Evolutionary conservation across 2,797 vertebrate species (phyloP).

Genomic region (Anabas testudineus): DNA sequence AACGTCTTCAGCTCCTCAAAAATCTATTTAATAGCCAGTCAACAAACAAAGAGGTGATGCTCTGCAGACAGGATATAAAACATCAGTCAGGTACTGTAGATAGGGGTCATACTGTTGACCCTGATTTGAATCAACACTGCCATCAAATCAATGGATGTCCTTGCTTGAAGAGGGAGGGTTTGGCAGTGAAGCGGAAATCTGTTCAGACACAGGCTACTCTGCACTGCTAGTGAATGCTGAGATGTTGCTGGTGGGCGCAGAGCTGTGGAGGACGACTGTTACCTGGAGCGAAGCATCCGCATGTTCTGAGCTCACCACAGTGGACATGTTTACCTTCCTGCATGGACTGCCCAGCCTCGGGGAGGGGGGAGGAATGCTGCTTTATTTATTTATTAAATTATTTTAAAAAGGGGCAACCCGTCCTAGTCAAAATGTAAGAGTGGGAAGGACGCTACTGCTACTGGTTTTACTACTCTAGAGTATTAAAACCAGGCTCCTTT

Average conservation of each 20-base stretch:
- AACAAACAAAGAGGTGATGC: slow-evolving; percentile 31
- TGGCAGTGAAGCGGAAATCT: slow-evolving; percentile 70
- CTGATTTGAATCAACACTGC: slow-evolving; percentile 74
- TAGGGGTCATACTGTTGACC: slow-evolving; percentile 72
- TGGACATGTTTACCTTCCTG: slow-evolving; percentile 87
- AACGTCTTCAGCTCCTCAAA: slow-evolving; percentile 32
- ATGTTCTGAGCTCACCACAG: slow-evolving; percentile 80
- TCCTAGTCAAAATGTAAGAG: slow-evolving; percentile 61
- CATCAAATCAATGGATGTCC: slow-evolving; percentile 72
- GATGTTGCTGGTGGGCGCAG: slow-evolving; percentile 76
- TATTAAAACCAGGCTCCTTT: not conserved
- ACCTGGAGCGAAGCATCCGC: slow-evolving; percentile 81
- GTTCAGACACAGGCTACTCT: slow-evolving; percentile 70
- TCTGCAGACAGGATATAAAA: slow-evolving; percentile 51
- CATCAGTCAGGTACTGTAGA: slow-evolving; percentile 70
- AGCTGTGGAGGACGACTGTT: slow-evolving; percentile 77
- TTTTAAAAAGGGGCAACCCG: slow-evolving; percentile 60
- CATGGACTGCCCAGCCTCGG: slow-evolving; percentile 70
- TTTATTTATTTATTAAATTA: slow-evolving; percentile 48
- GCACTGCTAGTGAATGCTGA: slow-evolving; percentile 55
- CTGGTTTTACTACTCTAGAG: too few relatives aligned
- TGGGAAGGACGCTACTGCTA: slow-evolving; percentile 63
- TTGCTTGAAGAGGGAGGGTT: slow-evolving; percentile 72
- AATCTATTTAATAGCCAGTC: slow-evolving; percentile 19
- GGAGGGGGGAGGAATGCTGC: slow-evolving; percentile 54